These are phyloP conservation scores for Kryphioiulus occultus DNA, from an alignment of 2,888 invertebrate species.

Conservation along the genomic window DNA sequence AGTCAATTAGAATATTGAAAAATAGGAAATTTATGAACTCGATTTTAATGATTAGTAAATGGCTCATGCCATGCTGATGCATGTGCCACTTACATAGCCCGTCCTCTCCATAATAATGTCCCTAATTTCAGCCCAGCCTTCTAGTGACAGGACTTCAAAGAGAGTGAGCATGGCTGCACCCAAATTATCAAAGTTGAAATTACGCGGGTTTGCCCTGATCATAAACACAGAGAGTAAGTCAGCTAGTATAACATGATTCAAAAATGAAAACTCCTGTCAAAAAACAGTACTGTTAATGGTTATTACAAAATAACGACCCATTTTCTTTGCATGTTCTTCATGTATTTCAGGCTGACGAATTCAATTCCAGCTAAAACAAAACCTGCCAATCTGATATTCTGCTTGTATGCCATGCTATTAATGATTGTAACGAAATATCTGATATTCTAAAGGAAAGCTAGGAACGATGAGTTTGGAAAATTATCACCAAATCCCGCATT, in stretches of 20 bases:
- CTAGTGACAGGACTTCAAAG: conserved; percentile 64
- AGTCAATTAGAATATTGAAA: neutral
- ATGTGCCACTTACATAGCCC: conserved; percentile 63
- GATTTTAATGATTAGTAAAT: neutral
- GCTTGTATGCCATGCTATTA: no score
- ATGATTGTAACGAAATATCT: no score
- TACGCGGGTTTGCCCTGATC: conserved; percentile 64
- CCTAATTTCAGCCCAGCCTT: conserved; percentile 65
- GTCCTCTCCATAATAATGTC: conserved; percentile 66
- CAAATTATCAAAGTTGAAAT: conserved; percentile 66
- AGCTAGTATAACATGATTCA: conserved; percentile 40
- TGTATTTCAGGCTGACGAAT: neutral
- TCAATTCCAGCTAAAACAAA: no score
- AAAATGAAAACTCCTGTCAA: conserved; percentile 21
- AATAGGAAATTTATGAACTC: neutral
- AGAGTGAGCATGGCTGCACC: conserved; percentile 64
- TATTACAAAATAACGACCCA: neutral
- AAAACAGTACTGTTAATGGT: conserved; percentile 29
- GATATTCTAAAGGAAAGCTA: no score
- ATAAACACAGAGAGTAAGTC: conserved; percentile 39
- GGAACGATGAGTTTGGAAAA: neutral
- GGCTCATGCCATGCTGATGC: neutral
- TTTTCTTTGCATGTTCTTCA: no score
- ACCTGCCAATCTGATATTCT: no score
- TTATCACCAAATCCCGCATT: neutral